phyloP scores from a whole-genome alignment of 64 coral and sea anemone species.

The Actinia equina region DNA sequence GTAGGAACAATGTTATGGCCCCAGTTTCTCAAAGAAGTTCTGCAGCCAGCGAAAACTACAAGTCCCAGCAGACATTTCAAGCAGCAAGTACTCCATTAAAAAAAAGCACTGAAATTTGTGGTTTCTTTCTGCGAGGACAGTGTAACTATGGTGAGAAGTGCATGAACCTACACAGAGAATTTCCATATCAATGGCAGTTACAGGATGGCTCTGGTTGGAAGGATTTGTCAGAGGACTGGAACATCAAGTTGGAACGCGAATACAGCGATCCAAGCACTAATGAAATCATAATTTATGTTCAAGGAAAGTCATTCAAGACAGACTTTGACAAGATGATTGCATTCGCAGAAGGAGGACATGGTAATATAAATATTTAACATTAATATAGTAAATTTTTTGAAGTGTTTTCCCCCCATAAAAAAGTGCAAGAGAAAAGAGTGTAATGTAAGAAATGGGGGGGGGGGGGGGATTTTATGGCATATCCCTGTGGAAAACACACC shows the following conservation, averaged over 20 bases:
- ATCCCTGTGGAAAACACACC: no score
- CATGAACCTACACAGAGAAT: slow-evolving; percentile 56
- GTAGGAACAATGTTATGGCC: no score
- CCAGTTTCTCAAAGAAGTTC: not conserved
- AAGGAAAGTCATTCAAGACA: not conserved
- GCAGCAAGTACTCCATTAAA: no score
- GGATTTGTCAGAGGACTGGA: slow-evolving; percentile 40
- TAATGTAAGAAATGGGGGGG: no score
- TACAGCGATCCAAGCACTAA: slow-evolving; percentile 27
- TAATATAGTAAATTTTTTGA: no score
- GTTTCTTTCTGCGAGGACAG: slow-evolving; percentile 71
- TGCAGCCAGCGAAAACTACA: not conserved
- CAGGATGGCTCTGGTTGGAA: slow-evolving; percentile 32
- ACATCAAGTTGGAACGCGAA: slow-evolving; percentile 46
- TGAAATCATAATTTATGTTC: not conserved
- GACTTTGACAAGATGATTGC: slow-evolving; percentile 42
- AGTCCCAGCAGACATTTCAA: no score
- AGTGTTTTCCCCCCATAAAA: no score
- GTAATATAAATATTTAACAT: not conserved
- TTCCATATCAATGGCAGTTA: slow-evolving; percentile 81
- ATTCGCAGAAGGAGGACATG: not conserved
- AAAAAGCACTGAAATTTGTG: slow-evolving; percentile 70
- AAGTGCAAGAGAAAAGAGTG: no score
- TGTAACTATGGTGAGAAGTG: slow-evolving; percentile 83
- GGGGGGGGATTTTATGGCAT: no score